Evolutionary conservation across 1,140 invertebrate genomes (phyloP), one percentile per base, ranked within the genome.

Genomic region (Hylaeus anthracinus): DNA sequence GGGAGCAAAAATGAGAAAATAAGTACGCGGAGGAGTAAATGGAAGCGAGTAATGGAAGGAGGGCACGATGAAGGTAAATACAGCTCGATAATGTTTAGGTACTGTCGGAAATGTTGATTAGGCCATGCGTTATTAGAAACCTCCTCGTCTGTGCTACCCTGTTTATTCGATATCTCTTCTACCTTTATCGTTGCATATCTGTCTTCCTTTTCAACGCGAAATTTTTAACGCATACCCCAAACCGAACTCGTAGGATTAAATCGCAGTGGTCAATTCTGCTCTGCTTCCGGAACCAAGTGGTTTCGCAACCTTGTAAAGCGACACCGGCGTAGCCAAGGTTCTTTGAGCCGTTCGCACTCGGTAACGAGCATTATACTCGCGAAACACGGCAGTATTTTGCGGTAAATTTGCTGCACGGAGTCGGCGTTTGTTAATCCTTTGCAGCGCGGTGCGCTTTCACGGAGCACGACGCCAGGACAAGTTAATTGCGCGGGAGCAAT

Each of bases 31-130:
- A 10, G 9, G 56, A 48, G 73, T 81, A 81, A 71, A 70, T 64
- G 79, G 60, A 66, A 48, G 65, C 41, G 55, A 55, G 66, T 63
- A 64, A 51, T n/a, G 45, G 61, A 43, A 5, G 61, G 39, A 37
- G 56, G 45, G 26, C 41, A 41, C 81, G 81, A 79, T 79, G 67
- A 79, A 82, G 55, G 75, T 78, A 82, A 82, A 82, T 82, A 82
- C 65, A 80, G 37, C 53, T n/a, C 41, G 65, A 69, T 61, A 56
- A 60, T 48, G 74, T 77, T 39, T 63, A 65, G 37, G 71, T 55
- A 15, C 78, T 55, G 71, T 41, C 14, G 56, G 37, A 43, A 48
- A 56, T 67, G 55, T 60, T 15, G 72, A 67, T 55, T 51, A 37
- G 58, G 45, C 56, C 41, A 45, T 76, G 56, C 53, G 74, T 81